A percentile compares a stretch with the other conserved stretches of the same genome.
These are phyloP conservation scores for Sebastes hopkinsi DNA, from an alignment of 2,797 vertebrate genomes.

Conservation along the genomic window DNA sequence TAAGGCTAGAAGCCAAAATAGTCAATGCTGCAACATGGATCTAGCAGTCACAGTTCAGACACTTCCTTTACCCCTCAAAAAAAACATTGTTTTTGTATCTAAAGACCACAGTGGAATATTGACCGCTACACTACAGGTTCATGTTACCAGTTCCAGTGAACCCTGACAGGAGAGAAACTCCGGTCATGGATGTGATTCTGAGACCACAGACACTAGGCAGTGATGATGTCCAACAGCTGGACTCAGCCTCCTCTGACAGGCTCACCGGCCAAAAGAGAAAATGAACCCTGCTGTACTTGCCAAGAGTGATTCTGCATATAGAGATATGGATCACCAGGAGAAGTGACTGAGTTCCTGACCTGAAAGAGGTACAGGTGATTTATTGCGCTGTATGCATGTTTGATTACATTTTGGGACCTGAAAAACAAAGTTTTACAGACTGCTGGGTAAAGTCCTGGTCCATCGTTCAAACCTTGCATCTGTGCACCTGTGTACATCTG, in stretches of 20 bases:
- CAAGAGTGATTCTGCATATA: not conserved
- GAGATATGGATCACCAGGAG: conserved; percentile 9
- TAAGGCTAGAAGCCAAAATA: too few relatives aligned
- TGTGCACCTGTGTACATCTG: conserved; percentile 3
- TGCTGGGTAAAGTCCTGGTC: not conserved
- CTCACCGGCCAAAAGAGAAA: conserved; percentile 10
- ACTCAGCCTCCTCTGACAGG: conserved; percentile 5
- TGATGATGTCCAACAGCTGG: conserved; percentile 22
- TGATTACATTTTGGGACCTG: not conserved
- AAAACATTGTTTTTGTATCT: too few relatives aligned
- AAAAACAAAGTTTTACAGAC: conserved; percentile 6
- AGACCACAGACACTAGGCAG: not conserved
- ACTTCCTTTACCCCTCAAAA: too few relatives aligned
- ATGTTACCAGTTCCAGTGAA: not conserved
- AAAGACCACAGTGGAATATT: not conserved
- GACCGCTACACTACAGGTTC: not conserved
- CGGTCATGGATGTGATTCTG: not conserved
- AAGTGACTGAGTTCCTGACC: not conserved
- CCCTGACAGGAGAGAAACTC: not conserved
- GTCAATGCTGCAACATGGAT: too few relatives aligned
- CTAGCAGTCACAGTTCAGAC: too few relatives aligned
- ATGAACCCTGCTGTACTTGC: not conserved
- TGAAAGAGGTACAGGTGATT: not conserved
- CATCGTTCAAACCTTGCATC: not conserved
- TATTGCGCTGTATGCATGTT: not conserved